Evolutionary conservation across 2,888 invertebrate species (phyloP).

Genomic region (Dusona sp.): DNA sequence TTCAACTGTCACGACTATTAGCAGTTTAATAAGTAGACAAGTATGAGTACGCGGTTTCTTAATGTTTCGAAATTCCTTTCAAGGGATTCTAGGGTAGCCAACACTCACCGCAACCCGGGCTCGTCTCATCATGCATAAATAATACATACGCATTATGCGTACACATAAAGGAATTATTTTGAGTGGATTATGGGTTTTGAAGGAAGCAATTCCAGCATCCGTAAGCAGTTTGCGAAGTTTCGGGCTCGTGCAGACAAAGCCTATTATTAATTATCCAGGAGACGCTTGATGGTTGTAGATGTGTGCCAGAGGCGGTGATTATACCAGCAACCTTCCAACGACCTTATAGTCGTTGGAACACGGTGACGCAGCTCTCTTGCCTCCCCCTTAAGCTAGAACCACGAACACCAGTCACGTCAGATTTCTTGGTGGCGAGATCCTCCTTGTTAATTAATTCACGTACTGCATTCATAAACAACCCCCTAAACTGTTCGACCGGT

Average conservation of each 20-base stretch:
- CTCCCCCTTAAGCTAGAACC: slow-evolving; percentile 72
- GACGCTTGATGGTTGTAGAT: slow-evolving; percentile 16
- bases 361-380: slow-evolving; percentile 57
- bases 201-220: slow-evolving; percentile 58
- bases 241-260: slow-evolving; percentile 67
- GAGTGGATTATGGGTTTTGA: slow-evolving; percentile 62
- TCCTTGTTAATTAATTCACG: slow-evolving; percentile 78
- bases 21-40: not conserved
- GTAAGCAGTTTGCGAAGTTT: slow-evolving; percentile 63
- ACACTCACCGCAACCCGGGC: slow-evolving; percentile 1
- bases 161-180: slow-evolving; percentile 59
- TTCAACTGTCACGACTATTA: slow-evolving; percentile 26
- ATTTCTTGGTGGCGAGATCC: slow-evolving; percentile 75
- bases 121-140: slow-evolving; percentile 30
- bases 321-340: slow-evolving; percentile 32
- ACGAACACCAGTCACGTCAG: slow-evolving; percentile 77
- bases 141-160: slow-evolving; percentile 27
- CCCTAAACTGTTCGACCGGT: not conserved
- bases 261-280: slow-evolving; percentile 76
- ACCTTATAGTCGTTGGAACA: slow-evolving; percentile 49
- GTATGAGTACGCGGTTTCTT: not conserved
- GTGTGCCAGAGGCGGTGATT: slow-evolving; percentile 57
- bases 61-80: slow-evolving; percentile 44
- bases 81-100: not conserved
- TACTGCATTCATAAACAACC: slow-evolving; percentile 1